Percentiles rank a stretch among this genome's conserved stretches.
Conservation (phyloP, 2,797 vertebrate species). For the Nyctalus aviator region DNA sequence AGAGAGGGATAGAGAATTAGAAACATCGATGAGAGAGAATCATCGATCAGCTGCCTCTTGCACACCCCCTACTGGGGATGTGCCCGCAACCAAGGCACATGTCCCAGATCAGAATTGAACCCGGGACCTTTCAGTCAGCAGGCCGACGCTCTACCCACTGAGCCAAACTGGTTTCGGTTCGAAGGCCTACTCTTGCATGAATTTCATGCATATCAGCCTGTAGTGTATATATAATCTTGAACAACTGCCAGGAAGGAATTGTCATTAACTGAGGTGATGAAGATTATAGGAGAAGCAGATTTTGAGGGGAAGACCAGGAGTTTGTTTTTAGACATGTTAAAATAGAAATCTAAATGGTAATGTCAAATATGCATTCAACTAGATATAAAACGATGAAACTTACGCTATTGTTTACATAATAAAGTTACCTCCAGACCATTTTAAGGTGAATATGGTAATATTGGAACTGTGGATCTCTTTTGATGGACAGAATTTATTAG, state of each 20-base stretch:
- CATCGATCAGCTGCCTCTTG: too few relatives aligned
- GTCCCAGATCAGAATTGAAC: too few relatives aligned
- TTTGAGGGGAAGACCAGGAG: neutral
- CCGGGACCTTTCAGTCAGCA: too few relatives aligned
- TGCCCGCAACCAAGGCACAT: too few relatives aligned
- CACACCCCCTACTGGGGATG: too few relatives aligned
- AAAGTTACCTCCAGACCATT: conserved; percentile 9
- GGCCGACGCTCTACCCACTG: too few relatives aligned
- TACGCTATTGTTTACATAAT: neutral
- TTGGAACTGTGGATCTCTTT: conserved; percentile 12
- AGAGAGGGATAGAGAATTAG: too few relatives aligned
- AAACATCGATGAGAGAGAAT: too few relatives aligned
- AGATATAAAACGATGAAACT: conserved; percentile 16
- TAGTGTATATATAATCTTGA: neutral
- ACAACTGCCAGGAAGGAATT: conserved; percentile 24
- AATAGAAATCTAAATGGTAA: conserved; percentile 34
- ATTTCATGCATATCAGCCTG: too few relatives aligned
- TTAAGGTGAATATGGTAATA: neutral
- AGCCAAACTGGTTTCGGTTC: too few relatives aligned
- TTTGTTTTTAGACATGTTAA: conserved; percentile 58
- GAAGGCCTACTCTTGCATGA: too few relatives aligned
- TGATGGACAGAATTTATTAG: neutral
- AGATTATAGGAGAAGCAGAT: neutral
- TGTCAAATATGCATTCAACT: neutral
- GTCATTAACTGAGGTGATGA: neutral